phyloP scores from a whole-genome alignment of 2,113 vertebrate genomes.

The Stigmatopora nigra region DNA sequence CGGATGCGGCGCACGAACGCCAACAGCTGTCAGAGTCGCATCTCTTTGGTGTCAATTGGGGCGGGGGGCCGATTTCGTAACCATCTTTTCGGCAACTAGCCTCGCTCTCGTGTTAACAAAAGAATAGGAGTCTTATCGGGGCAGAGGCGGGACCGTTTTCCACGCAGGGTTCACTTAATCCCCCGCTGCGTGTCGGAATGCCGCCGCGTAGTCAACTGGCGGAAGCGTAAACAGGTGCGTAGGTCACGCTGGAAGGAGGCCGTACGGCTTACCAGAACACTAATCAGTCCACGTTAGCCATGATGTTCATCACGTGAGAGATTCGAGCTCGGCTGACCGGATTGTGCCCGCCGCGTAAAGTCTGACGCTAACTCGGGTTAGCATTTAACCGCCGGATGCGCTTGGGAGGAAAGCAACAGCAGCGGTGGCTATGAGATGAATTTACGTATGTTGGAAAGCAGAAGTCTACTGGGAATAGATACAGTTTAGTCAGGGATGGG shows the following conservation, averaged over 20 bases:
- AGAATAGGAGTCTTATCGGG: neutral
- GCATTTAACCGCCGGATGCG: neutral
- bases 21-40: constrained; percentile 49
- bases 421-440: neutral
- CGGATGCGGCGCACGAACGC: constrained; percentile 13
- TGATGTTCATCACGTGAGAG: neutral
- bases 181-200: constrained; percentile 47
- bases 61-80: constrained; percentile 28
- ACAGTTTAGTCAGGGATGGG: too few relatives aligned
- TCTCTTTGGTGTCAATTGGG: constrained; percentile 36
- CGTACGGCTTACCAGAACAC: neutral
- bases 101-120: neutral
- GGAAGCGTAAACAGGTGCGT: constrained; percentile 39
- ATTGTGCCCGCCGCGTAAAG: too few relatives aligned
- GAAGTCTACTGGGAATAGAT: neutral
- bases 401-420: neutral
- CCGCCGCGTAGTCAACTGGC: constrained; percentile 16
- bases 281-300: neutral
- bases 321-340: neutral
- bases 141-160: neutral
- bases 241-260: neutral
- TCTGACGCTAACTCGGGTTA: neutral
- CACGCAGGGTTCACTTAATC: constrained; percentile 30
- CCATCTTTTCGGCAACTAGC: neutral
- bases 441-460: neutral